phyloP scores from a whole-genome alignment of 1,140 invertebrate species.

The Bombus pyrosoma region DNA sequence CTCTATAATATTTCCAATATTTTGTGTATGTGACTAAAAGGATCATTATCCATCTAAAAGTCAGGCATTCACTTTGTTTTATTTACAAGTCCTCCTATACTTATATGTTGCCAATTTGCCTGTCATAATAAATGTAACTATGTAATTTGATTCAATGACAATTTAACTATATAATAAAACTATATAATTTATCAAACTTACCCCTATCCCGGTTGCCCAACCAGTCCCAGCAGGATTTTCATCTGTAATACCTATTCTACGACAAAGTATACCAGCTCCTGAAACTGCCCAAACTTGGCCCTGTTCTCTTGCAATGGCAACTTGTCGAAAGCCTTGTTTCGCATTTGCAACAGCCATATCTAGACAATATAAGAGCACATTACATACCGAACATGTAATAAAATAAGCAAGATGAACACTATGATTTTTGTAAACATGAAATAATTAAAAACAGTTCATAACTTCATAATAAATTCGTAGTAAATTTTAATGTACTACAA shows the following conservation, averaged over 20 bases:
- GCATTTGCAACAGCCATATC: constrained; percentile 76
- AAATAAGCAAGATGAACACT: neutral
- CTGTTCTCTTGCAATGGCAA: constrained; percentile 84
- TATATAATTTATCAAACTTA: constrained; percentile 75
- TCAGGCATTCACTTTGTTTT: constrained; percentile 50
- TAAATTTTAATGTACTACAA: neutral
- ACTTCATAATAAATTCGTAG: neutral
- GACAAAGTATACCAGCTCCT: constrained; percentile 87
- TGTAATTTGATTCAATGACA: neutral
- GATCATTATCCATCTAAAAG: neutral
- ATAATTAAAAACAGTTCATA: neutral
- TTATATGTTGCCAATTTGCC: constrained; percentile 81
- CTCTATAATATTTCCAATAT: constrained; percentile 44
- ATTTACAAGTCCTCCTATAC: constrained; percentile 73
- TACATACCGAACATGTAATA: neutral
- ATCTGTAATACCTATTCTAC: constrained; percentile 87
- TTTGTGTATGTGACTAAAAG: neutral
- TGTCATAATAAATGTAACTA: constrained; percentile 54
- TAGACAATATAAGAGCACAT: constrained; percentile 46
- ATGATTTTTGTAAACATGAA: neutral
- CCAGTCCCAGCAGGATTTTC: constrained; percentile 88
- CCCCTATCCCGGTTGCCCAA: constrained; percentile 89
- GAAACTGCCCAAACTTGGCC: constrained; percentile 89
- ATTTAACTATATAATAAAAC: neutral
- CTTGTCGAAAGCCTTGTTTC: constrained; percentile 85